Evolutionary conservation across 1,140 invertebrate genomes (phyloP).

Genomic region (Brachionus plicatilis): DNA sequence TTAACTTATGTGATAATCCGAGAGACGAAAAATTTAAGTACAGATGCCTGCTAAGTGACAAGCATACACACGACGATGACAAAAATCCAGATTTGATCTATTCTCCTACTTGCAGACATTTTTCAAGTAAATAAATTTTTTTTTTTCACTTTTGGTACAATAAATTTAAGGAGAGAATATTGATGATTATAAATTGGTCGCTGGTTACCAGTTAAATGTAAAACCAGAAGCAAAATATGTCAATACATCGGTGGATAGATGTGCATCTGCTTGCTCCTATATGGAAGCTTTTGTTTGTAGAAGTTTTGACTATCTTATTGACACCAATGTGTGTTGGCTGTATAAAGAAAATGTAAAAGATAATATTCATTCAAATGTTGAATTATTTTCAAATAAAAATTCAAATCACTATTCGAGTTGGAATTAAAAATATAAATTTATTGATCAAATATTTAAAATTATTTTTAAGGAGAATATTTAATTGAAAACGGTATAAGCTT

Average conservation of each 20-base stretch:
- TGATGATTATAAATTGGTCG: constrained; percentile 13
- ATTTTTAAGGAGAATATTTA: constrained; percentile 2
- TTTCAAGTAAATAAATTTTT: not conserved
- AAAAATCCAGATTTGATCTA: constrained; percentile 1
- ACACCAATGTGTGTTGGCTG: not conserved
- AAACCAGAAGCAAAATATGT: not conserved
- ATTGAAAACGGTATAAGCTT: not conserved
- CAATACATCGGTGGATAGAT: constrained; percentile 15
- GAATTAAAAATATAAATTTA: not conserved
- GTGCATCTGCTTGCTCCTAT: not conserved
- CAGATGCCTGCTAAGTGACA: constrained; percentile 21
- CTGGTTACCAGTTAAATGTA: constrained; percentile 6
- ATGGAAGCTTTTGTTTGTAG: constrained; percentile 27
- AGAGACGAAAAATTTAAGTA: not conserved
- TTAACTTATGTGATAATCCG: constrained; percentile 3
- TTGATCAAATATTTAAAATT: not conserved
- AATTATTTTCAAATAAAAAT: not conserved
- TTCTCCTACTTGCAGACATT: constrained; percentile 18
- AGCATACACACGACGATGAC: not conserved
- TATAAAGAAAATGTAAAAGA: constrained; percentile 27
- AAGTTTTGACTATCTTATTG: constrained; percentile 23
- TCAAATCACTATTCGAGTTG: constrained; percentile 23
- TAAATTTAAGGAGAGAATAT: constrained; percentile 13
- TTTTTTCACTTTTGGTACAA: not conserved
- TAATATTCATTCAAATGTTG: not conserved